Evolutionary conservation across 2,113 vertebrate genomes (phyloP).

Genomic region (Pedionomus torquatus): DNA sequence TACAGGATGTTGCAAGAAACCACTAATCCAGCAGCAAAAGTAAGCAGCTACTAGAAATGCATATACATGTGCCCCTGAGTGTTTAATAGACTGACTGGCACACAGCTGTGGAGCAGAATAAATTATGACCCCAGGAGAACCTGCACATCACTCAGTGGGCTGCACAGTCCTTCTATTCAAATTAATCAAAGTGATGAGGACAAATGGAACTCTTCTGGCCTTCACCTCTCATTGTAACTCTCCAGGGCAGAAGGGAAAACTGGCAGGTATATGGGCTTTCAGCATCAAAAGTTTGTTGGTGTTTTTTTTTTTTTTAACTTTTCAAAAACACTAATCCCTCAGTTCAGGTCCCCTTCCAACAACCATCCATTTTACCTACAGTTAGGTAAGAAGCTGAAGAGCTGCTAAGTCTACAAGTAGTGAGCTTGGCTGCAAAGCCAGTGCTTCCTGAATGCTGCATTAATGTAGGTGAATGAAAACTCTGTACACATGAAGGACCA

Average conservation of each 20-base stretch:
- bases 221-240: background rate
- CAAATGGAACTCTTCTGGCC: background rate
- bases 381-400: background rate
- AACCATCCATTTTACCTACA: background rate
- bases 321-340: background rate
- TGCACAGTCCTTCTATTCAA: background rate
- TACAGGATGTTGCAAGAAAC: background rate
- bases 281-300: background rate
- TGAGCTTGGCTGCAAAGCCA: background rate
- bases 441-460: background rate
- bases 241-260: background rate
- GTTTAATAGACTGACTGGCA: background rate
- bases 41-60: background rate
- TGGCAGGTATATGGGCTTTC: background rate
- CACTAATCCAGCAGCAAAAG: background rate
- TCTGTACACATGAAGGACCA: background rate
- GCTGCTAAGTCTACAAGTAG: background rate
- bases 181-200: background rate
- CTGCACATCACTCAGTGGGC: background rate
- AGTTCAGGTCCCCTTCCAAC: background rate
- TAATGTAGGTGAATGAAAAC: background rate
- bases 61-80: background rate
- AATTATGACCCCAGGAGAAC: background rate
- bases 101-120: background rate
- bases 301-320: background rate